Conservation (phyloP, 2,888 invertebrate species). For the Plagiodera versicolora region DNA sequence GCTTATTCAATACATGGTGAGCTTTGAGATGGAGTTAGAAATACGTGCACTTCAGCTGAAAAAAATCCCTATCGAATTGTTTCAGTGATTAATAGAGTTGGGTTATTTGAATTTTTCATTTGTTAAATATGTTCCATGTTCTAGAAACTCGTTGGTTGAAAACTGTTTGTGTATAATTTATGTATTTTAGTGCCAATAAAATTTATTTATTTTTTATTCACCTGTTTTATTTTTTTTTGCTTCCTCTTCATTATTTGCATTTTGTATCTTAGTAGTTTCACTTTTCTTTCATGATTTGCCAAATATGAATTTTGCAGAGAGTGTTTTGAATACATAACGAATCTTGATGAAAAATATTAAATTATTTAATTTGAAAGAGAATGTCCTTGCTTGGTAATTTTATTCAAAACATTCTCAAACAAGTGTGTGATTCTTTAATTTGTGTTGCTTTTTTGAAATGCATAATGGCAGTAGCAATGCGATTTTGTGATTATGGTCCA, state of each 20-base stretch:
- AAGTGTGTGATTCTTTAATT: neutral
- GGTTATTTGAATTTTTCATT: slow-evolving; percentile 1
- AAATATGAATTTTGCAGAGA: neutral
- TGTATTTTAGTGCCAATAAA: slow-evolving; percentile 19
- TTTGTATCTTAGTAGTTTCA: slow-evolving; percentile 6
- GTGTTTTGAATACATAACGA: neutral
- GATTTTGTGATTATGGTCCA: neutral
- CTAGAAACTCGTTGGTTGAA: slow-evolving; percentile 1
- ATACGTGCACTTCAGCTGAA: too few species aligned
- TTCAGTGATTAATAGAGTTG: neutral
- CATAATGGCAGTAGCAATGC: neutral
- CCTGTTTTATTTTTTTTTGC: slow-evolving; percentile 17
- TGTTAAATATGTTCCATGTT: slow-evolving; percentile 15
- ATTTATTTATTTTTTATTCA: slow-evolving; percentile 22
- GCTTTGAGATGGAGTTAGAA: too few species aligned
- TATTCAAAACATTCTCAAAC: neutral
- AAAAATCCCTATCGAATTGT: too few species aligned
- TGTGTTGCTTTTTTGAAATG: neutral
- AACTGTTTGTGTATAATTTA: slow-evolving; percentile 17
- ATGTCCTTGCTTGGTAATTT: neutral
- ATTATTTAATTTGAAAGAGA: neutral
- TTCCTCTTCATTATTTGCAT: slow-evolving; percentile 11
- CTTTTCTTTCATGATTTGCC: neutral
- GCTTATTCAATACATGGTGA: too few species aligned
- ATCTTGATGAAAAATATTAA: neutral